A percentile compares a stretch with the other conserved stretches of the same genome.
phyloP scores from a whole-genome alignment of 2,113 vertebrate genomes.

The Ochotona curzoniae region DNA sequence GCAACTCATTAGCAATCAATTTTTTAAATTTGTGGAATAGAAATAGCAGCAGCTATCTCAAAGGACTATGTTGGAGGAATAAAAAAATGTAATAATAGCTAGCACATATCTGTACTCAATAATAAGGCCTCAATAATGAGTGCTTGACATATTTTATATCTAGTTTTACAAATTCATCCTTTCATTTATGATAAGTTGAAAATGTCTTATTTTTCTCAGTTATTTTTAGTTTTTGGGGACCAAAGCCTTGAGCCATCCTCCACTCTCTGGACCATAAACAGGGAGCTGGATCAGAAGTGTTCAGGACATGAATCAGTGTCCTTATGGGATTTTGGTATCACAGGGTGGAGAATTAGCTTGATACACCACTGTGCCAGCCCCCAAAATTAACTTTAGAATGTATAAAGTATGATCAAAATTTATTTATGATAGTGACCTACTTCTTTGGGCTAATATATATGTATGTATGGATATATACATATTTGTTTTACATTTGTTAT shows the following conservation, averaged over 20 bases:
- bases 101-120: not conserved
- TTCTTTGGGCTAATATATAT: not conserved
- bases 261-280: too few relatives aligned
- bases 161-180: not conserved
- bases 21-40: not conserved
- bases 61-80: too few relatives aligned
- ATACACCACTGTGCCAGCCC: not conserved
- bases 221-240: too few relatives aligned
- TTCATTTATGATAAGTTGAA: slow-evolving; percentile 15
- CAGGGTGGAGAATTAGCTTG: too few relatives aligned
- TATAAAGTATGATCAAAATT: slow-evolving; percentile 19
- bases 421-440: not conserved
- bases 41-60: not conserved
- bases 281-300: too few relatives aligned
- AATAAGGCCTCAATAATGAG: not conserved
- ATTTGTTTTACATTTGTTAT: slow-evolving; percentile 24
- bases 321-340: too few relatives aligned
- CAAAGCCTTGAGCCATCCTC: too few relatives aligned
- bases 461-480: not conserved
- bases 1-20: not conserved
- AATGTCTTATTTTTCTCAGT: not conserved
- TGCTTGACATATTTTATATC: not conserved
- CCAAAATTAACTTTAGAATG: not conserved
- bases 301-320: too few relatives aligned
- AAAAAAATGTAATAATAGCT: not conserved